Evolutionary conservation across 2,888 invertebrate species (phyloP).

Genomic region (Andrena trimmerana): DNA sequence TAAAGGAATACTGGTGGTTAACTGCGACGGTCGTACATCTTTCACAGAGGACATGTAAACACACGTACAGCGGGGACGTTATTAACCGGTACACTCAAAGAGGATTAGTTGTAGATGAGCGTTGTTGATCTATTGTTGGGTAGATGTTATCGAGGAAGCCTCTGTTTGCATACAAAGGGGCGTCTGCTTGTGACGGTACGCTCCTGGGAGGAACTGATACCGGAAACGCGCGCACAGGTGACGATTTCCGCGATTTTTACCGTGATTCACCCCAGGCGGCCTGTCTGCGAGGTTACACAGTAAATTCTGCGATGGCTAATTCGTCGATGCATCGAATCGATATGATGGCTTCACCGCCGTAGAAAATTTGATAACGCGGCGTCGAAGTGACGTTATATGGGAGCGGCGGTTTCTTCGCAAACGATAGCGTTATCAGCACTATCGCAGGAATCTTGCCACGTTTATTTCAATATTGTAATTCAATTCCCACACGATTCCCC

Average conservation of each 20-base stretch:
- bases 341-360: not conserved
- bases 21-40: not conserved
- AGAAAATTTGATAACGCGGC: not conserved
- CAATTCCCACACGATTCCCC: no score
- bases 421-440: no score
- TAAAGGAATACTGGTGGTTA: not conserved
- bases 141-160: not conserved
- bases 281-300: not conserved
- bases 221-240: not conserved
- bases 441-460: no score
- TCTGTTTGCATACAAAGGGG: not conserved
- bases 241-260: not conserved
- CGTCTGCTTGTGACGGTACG: not conserved
- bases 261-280: not conserved
- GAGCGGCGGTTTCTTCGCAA: not conserved
- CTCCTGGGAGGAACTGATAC: not conserved
- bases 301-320: conserved; percentile 11
- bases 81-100: not conserved
- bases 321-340: conserved; percentile 21
- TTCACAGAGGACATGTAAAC: conserved; percentile 11
- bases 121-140: not conserved
- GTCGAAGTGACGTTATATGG: not conserved
- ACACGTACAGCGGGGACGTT: not conserved
- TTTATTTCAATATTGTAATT: no score
- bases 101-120: not conserved